A percentile compares a stretch with the other conserved stretches of the same genome.
phyloP scores from a whole-genome alignment of 2,113 vertebrate genomes.

The Zosterops lateralis region DNA sequence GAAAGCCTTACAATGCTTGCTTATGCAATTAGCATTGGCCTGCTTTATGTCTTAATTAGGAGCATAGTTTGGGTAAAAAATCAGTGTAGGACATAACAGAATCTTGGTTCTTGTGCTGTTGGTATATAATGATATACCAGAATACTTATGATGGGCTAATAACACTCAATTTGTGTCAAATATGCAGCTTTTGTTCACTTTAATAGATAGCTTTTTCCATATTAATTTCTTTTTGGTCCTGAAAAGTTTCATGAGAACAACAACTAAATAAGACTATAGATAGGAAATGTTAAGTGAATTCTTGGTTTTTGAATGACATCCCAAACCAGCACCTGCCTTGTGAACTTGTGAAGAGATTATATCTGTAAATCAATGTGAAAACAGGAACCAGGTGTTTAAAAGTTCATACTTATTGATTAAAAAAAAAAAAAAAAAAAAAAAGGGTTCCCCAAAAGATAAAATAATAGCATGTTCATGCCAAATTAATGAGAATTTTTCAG shows the following conservation, averaged over 20 bases:
- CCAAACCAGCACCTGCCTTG: neutral
- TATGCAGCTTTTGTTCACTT: neutral
- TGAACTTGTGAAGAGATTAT: neutral
- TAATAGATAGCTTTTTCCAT: neutral
- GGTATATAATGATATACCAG: neutral
- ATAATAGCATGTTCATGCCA: neutral
- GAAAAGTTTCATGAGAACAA: neutral
- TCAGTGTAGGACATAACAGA: neutral
- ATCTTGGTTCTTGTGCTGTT: neutral
- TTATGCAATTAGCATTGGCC: neutral
- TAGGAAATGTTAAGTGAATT: neutral
- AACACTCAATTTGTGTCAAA: neutral
- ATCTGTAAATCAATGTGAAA: neutral
- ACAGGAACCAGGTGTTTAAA: neutral
- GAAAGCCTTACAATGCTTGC: neutral
- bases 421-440: neutral
- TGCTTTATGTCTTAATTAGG: neutral
- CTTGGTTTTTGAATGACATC: neutral
- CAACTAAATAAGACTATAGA: neutral
- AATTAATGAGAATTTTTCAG: neutral
- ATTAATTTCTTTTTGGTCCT: neutral
- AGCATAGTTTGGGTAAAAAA: neutral
- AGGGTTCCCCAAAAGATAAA: neutral
- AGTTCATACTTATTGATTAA: neutral
- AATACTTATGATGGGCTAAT: neutral